Base-by-base conservation (phyloP, 2,113 vertebrate genomes). In the Ranitomeya variabilis region DNA sequence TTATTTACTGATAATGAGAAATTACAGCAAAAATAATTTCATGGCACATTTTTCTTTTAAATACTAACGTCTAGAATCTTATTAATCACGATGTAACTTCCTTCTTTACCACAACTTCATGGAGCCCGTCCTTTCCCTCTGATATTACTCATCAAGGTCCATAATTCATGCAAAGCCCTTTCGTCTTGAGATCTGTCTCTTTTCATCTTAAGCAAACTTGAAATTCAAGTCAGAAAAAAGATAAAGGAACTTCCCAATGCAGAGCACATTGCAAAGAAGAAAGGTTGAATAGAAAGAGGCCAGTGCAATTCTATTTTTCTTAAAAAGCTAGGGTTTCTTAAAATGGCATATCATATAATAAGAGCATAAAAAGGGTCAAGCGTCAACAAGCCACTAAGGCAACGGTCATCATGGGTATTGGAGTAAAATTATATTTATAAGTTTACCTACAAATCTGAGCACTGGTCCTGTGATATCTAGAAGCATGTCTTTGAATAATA, bases 131-230 rank as follows among this genome's bases (percentile, higher is more conserved):
- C 31, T 67, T 59, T 78, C 71, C 37, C 73, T 88, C 80, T 88
- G 80, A 88, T 88, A 77, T 73, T 62, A 23, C 87, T 89, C 60
- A 89, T 84, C 87, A 84, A 89, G 81, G 87, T 83, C 87, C 87
- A 89, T 89, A 78, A 89, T 89, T 84, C 81, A 84, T 89, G 87
- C 11, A 83, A 8, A 78, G 73, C 23, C 81, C 73, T 89, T 89
- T 84, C 80, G 59, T 89, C 80, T 89, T 19, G 51, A 57, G 66
- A 57, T 51, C 80, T 19, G 16, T 78, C 69, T 57, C 59, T 57
- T 77, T 83, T 89, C 81, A 83, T 83, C 83, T 76, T 66, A 83
- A 83, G 69, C 21, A 77, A 78, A 69, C 10, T 78, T 67, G 81
- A 84, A 89, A 55, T 67, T 13, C 16, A 71, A 84, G 23, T 21